Percentiles rank a stretch among this genome's conserved stretches.
Conservation (phyloP, 1,140 invertebrate species). For the Druon quercuslanigerum region DNA sequence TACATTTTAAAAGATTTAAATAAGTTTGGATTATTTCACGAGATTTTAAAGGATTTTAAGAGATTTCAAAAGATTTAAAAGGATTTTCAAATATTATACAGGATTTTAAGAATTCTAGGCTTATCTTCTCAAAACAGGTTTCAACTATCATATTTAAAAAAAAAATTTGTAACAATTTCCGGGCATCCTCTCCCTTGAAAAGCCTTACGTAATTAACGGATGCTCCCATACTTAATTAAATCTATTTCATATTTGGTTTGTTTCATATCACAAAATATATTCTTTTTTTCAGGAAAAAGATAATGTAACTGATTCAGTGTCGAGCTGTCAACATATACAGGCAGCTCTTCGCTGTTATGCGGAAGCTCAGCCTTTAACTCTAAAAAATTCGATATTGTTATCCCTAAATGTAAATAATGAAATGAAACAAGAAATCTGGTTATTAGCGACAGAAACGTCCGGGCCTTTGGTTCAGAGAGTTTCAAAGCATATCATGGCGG, state of each 20-base stretch:
- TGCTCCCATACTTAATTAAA: not conserved
- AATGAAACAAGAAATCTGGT: conserved; percentile 82
- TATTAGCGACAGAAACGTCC: conserved; percentile 79
- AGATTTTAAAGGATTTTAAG: too few species aligned
- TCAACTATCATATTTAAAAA: too few species aligned
- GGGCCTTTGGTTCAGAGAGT: conserved; percentile 86
- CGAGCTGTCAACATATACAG: conserved; percentile 82
- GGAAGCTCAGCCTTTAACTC: conserved; percentile 79
- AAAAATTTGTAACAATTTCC: too few species aligned
- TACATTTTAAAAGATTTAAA: too few species aligned
- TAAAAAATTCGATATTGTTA: conserved; percentile 82
- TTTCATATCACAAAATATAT: conserved; percentile 13
- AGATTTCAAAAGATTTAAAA: too few species aligned
- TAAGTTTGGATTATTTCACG: too few species aligned
- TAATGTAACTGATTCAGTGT: conserved; percentile 54
- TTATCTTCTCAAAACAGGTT: too few species aligned
- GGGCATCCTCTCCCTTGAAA: too few species aligned
- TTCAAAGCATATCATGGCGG: conserved; percentile 86
- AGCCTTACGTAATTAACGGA: too few species aligned
- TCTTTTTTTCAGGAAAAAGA: conserved; percentile 67
- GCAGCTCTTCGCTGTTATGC: conserved; percentile 81
- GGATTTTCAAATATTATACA: too few species aligned
- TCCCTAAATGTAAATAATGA: conserved; percentile 80
- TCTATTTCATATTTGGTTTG: conserved; percentile 27
- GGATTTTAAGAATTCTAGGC: too few species aligned